These are phyloP conservation scores for Bombus pyrosoma DNA, from an alignment of 1,140 invertebrate genomes.

Conservation along the genomic window DNA sequence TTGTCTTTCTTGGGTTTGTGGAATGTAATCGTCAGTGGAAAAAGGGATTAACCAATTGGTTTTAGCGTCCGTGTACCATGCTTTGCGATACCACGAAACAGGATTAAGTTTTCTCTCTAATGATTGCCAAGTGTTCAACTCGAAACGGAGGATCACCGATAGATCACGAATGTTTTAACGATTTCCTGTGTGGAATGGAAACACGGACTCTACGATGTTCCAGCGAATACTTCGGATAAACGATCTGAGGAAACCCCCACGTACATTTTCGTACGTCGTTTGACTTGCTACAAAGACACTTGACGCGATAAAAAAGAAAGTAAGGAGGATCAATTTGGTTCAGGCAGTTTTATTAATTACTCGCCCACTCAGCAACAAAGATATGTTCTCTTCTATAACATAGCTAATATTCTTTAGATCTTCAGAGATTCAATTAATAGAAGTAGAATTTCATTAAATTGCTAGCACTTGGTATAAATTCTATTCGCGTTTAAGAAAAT, in stretches of 20 bases:
- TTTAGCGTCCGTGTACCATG: too few relatives aligned
- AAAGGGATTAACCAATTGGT: not conserved
- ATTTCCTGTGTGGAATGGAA: too few relatives aligned
- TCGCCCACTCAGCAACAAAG: not conserved
- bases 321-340: not conserved
- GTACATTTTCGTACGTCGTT: not conserved
- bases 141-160: not conserved
- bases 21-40: not conserved
- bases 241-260: not conserved
- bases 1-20: not conserved
- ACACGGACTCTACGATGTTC: not conserved
- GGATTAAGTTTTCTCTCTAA: not conserved
- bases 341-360: too few relatives aligned
- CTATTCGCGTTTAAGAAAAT: not conserved
- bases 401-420: not conserved
- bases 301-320: not conserved
- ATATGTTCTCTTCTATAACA: not conserved
- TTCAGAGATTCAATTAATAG: not conserved
- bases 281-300: too few relatives aligned
- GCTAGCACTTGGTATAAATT: not conserved
- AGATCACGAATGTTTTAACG: not conserved
- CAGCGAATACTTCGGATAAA: not conserved
- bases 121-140: not conserved
- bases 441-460: too few relatives aligned
- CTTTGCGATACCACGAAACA: not conserved